Evolutionary conservation across 2,888 invertebrate species (phyloP).

Genomic region (Himalopsyche japonica): DNA sequence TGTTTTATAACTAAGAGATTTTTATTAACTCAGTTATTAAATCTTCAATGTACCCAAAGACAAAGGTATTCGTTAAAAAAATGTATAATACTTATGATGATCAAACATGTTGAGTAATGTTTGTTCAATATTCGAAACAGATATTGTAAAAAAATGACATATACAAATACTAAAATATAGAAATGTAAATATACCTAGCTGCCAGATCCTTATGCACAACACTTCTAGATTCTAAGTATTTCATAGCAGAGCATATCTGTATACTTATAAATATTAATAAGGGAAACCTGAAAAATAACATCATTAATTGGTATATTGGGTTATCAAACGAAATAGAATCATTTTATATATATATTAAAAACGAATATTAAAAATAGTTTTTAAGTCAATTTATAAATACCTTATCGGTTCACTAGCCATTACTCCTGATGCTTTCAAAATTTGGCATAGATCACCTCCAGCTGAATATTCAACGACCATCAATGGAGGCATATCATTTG

Average conservation of each 20-base stretch:
- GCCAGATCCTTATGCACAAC: conserved; percentile 81
- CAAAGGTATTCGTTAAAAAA: too few relatives aligned
- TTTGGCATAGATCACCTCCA: conserved; percentile 74
- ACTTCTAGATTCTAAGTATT: conserved; percentile 76
- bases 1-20: too few relatives aligned
- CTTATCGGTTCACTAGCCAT: conserved; percentile 16
- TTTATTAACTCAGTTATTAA: too few relatives aligned
- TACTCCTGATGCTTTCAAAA: conserved; percentile 47
- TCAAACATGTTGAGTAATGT: too few relatives aligned
- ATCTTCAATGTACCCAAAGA: too few relatives aligned
- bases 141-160: too few relatives aligned
- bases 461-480: conserved; percentile 75
- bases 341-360: too few relatives aligned
- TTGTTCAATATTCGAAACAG: too few relatives aligned
- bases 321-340: too few relatives aligned
- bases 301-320: neutral
- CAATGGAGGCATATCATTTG: conserved; percentile 65
- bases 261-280: conserved; percentile 73
- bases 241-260: conserved; percentile 80
- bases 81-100: too few relatives aligned
- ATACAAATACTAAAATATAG: neutral
- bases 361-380: too few relatives aligned
- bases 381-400: too few relatives aligned
- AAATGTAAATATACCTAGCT: conserved; percentile 58
- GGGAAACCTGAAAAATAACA: conserved; percentile 60